phyloP scores from a whole-genome alignment of 2,113 vertebrate genomes.

The Thinocorus orbignyianus region DNA sequence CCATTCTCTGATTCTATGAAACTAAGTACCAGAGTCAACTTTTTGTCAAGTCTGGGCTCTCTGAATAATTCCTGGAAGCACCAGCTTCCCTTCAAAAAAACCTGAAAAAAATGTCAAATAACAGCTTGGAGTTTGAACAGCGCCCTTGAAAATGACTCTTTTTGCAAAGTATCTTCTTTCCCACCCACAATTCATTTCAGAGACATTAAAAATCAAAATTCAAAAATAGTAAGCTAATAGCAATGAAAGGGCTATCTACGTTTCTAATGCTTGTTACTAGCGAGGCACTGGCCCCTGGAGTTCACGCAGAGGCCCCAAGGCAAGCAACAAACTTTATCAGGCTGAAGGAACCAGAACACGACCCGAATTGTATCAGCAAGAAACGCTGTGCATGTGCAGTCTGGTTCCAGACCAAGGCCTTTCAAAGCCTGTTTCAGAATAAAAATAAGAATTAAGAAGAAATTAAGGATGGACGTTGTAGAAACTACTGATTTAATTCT shows the following conservation, averaged over 20 bases:
- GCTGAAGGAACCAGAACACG: too few species aligned
- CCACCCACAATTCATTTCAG: rapidly evolving
- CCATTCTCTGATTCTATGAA: too few species aligned
- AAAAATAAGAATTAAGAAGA: background rate
- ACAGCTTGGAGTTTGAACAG: rapidly evolving
- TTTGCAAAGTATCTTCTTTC: background rate
- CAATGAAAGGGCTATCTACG: rapidly evolving
- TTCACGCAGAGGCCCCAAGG: background rate
- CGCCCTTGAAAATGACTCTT: background rate
- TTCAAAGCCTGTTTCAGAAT: rapidly evolving
- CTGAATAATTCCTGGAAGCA: background rate
- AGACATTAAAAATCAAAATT: background rate
- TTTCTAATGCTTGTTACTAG: rapidly evolving
- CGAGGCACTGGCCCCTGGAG: too few species aligned
- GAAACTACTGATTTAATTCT: rapidly evolving
- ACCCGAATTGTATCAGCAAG: rapidly evolving
- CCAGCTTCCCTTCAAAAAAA: background rate
- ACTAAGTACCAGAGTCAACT: rapidly evolving
- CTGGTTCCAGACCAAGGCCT: background rate
- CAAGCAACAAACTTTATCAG: rapidly evolving
- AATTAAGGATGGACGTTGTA: rapidly evolving
- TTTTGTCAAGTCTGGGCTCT: rapidly evolving
- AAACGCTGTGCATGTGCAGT: rapidly evolving
- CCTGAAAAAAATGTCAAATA: background rate
- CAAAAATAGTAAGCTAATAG: rapidly evolving